A percentile compares a stretch with the other conserved stretches of the same genome.
These are phyloP conservation scores for Belgica antarctica DNA, from an alignment of 2,888 invertebrate genomes.

Conservation along the genomic window DNA sequence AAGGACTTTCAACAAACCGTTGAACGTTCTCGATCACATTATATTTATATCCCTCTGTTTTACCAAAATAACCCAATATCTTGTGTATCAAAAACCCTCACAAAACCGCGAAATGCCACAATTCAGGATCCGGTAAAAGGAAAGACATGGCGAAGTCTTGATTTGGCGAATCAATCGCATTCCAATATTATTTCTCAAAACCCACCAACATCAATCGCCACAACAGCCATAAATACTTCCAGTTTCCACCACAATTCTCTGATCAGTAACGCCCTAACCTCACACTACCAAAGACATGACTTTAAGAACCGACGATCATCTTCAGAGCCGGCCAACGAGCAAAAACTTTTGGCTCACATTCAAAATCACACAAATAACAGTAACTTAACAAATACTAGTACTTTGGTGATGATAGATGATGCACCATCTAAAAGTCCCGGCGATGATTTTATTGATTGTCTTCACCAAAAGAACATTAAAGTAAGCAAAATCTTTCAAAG, in stretches of 20 bases:
- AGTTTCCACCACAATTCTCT: conserved; percentile 30
- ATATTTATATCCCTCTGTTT: too few species aligned
- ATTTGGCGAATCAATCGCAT: conserved; percentile 45
- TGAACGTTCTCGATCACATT: too few species aligned
- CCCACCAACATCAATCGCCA: conserved; percentile 16
- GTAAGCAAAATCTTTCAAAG: conserved; percentile 53
- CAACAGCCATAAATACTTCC: background rate
- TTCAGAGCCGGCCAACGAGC: conserved; percentile 46
- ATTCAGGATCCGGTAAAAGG: conserved; percentile 46
- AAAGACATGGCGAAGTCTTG: conserved; percentile 47
- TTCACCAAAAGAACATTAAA: conserved; percentile 49
- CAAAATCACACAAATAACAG: conserved; percentile 24
- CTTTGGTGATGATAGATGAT: conserved; percentile 32
- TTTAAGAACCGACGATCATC: conserved; percentile 47
- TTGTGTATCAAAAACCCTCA: too few species aligned
- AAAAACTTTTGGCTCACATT: conserved; percentile 37
- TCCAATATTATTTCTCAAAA: conserved; percentile 10
- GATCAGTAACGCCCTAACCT: conserved; percentile 8
- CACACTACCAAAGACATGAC: conserved; percentile 45
- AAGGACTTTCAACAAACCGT: too few species aligned
- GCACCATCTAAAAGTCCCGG: conserved; percentile 29
- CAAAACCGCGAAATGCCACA: background rate
- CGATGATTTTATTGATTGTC: conserved; percentile 46
- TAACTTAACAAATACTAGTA: conserved; percentile 21
- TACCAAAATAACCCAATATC: too few species aligned